Evolutionary conservation across 2,888 invertebrate genomes (phyloP).

Genomic region (Synanthedon tipuliformis): DNA sequence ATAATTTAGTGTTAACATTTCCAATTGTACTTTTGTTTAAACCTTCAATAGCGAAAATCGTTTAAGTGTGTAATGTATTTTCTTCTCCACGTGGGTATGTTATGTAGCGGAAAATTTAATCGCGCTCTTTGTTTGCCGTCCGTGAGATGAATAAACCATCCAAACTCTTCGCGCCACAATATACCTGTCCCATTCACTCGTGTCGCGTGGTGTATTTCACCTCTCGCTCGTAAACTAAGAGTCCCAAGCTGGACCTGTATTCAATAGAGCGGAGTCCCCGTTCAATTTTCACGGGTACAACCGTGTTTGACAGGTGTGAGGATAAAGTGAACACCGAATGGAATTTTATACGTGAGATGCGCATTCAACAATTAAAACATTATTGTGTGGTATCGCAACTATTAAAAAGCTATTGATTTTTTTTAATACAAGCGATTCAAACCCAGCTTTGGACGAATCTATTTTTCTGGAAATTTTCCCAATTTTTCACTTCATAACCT

Average conservation of each 20-base stretch:
- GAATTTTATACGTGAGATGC: not conserved
- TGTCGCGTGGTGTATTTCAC: conserved; percentile 15
- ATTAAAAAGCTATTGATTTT: no score
- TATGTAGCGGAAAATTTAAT: conserved; percentile 63
- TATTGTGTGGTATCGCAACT: no score
- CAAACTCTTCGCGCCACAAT: conserved; percentile 19
- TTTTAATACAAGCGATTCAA: no score
- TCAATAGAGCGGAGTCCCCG: conserved; percentile 30
- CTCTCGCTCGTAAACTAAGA: conserved; percentile 25
- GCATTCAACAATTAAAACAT: no score
- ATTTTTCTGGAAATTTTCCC: no score
- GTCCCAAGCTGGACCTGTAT: conserved; percentile 28
- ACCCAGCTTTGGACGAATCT: no score
- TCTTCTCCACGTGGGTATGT: conserved; percentile 40
- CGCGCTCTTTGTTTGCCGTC: conserved; percentile 47
- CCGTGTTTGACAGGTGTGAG: conserved; percentile 32
- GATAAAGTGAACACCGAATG: conserved; percentile 16
- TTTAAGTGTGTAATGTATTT: conserved; percentile 14
- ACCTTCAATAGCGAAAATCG: not conserved
- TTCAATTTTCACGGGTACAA: conserved; percentile 33
- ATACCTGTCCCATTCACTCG: conserved; percentile 21
- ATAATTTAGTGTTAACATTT: not conserved
- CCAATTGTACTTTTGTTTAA: not conserved
- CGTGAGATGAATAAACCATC: conserved; percentile 58
- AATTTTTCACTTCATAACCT: no score